These are phyloP conservation scores for Lophotriccus pileatus DNA, from an alignment of 2,797 vertebrate species.

Conservation along the genomic window DNA sequence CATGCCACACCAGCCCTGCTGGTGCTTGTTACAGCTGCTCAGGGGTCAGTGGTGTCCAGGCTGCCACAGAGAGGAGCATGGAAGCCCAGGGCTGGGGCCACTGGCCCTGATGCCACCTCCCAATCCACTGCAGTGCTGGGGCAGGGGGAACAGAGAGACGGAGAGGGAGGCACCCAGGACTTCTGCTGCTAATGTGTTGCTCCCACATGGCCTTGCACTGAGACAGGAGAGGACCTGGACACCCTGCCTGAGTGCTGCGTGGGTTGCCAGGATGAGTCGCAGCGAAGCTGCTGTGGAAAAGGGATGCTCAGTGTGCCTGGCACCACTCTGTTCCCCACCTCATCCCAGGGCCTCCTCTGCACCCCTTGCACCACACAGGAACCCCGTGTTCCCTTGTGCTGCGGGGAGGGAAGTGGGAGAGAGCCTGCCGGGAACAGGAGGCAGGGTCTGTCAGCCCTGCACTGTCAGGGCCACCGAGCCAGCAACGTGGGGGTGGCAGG, in stretches of 20 bases:
- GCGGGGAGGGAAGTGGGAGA: neutral
- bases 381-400: fast-evolving
- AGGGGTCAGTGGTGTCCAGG: neutral
- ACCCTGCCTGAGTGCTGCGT: neutral
- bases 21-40: neutral
- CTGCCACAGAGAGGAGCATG: fast-evolving
- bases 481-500: neutral
- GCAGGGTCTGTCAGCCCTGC: neutral
- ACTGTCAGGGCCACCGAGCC: neutral
- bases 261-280: conserved; percentile 27
- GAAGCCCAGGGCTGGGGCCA: neutral
- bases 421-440: neutral
- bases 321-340: fast-evolving
- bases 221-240: neutral
- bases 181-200: neutral
- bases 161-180: neutral
- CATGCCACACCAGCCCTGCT: neutral
- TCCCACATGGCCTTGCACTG: neutral
- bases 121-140: neutral
- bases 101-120: fast-evolving
- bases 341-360: neutral
- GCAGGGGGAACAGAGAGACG: fast-evolving
- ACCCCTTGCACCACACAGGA: neutral
- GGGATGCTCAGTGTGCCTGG: neutral
- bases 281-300: neutral